Conservation (phyloP, 2,797 vertebrate species). For the Lepidocolaptes lacrymiger region DNA sequence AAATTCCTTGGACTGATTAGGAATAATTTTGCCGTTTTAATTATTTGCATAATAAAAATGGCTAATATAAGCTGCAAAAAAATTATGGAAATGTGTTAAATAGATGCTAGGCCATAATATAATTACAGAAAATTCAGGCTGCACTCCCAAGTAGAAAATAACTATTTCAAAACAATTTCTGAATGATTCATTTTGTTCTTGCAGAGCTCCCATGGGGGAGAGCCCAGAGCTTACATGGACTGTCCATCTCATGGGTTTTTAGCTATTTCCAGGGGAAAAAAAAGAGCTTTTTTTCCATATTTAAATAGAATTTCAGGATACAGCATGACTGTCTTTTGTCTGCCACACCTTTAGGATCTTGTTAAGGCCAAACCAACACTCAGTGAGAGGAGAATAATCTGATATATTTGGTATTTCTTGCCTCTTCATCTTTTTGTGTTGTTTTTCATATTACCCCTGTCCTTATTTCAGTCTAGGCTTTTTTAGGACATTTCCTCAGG, state of each 20-base stretch:
- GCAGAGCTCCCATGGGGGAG: background rate
- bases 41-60: background rate
- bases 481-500: background rate
- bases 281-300: background rate
- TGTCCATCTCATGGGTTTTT: background rate
- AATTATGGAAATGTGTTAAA: background rate
- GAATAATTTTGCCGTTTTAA: background rate
- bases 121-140: background rate
- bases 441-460: background rate
- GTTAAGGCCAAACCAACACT: background rate
- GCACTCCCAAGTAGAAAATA: accelerated
- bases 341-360: background rate
- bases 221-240: background rate
- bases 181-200: background rate
- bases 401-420: background rate
- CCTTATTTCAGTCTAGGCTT: background rate
- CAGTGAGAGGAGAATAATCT: background rate
- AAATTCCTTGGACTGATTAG: background rate
- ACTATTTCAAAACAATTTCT: background rate
- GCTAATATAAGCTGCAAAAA: background rate
- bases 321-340: background rate
- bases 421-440: no score
- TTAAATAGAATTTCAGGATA: background rate
- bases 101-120: background rate
- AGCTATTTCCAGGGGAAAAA: background rate